phyloP scores from a whole-genome alignment of 2,888 invertebrate genomes.

The Melinopterus prodromus region DNA sequence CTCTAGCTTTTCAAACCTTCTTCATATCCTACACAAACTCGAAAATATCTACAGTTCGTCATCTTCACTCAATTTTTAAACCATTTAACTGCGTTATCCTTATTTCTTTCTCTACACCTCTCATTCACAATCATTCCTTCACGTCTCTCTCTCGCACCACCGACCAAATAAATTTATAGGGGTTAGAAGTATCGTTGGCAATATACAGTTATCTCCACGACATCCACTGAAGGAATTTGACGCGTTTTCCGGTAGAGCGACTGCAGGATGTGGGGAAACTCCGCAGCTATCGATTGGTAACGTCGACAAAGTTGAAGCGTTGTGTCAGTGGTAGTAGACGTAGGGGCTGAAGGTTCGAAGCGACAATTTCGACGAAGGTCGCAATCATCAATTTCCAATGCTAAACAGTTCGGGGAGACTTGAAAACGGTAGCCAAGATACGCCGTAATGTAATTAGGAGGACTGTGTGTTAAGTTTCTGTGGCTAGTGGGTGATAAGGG shows the following conservation, averaged over 20 bases:
- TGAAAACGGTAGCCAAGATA: not conserved
- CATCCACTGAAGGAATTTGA: slow-evolving; percentile 45
- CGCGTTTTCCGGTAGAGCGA: slow-evolving; percentile 48
- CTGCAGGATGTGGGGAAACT: slow-evolving; percentile 37
- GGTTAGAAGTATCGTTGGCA: slow-evolving; percentile 21
- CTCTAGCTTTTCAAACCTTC: too few species aligned
- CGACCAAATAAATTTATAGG: not conserved
- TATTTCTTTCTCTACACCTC: too few species aligned
- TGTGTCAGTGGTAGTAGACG: not conserved
- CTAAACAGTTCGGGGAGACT: not conserved
- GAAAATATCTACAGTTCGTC: too few species aligned
- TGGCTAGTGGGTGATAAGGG: not conserved
- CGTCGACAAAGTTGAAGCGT: slow-evolving; percentile 36
- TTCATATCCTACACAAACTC: too few species aligned
- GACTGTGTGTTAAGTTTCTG: not conserved
- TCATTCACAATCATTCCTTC: too few species aligned
- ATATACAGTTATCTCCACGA: slow-evolving; percentile 42
- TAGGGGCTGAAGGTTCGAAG: not conserved
- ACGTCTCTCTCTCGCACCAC: not conserved
- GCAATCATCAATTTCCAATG: slow-evolving; percentile 4
- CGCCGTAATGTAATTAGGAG: not conserved
- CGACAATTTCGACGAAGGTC: not conserved
- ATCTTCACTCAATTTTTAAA: too few species aligned
- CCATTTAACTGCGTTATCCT: too few species aligned
- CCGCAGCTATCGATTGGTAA: slow-evolving; percentile 42